Evolutionary conservation across 2,113 vertebrate species (phyloP).

Genomic region (Prochilodus magdalenae): DNA sequence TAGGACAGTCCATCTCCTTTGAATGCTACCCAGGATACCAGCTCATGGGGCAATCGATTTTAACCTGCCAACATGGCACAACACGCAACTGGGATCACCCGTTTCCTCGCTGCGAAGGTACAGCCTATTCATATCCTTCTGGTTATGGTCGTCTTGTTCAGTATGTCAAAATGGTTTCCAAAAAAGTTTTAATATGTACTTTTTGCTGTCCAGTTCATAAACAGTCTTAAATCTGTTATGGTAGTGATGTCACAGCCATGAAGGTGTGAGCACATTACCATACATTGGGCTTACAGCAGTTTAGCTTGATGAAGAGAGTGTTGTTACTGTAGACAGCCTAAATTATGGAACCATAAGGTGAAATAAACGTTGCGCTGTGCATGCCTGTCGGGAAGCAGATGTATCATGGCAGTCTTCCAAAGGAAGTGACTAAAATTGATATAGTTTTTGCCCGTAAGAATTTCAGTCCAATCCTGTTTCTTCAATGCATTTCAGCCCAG

Average conservation of each 20-base stretch:
- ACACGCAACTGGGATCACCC: slow-evolving; percentile 96
- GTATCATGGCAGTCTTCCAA: no score
- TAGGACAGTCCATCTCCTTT: slow-evolving; percentile 97
- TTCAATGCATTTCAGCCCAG: no score
- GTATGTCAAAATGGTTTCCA: background rate
- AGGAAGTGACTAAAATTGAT: no score
- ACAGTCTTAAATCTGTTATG: no score
- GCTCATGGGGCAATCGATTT: slow-evolving; percentile 88
- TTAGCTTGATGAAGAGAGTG: background rate
- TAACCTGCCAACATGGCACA: slow-evolving; percentile 95
- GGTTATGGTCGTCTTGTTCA: background rate
- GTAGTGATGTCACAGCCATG: background rate
- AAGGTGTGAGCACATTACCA: background rate
- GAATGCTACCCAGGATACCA: slow-evolving; percentile 94
- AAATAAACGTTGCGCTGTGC: background rate
- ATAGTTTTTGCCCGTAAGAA: no score
- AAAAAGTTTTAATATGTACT: background rate
- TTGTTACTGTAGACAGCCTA: background rate
- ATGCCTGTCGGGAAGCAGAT: no score
- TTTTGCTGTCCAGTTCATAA: no score
- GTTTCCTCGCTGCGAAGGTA: slow-evolving; percentile 97
- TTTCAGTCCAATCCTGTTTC: no score
- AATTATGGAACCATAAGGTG: background rate
- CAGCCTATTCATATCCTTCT: background rate
- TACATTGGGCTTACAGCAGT: background rate